Evolutionary conservation across 2,797 vertebrate genomes (phyloP).

Genomic region (Enteromius radiatus): DNA sequence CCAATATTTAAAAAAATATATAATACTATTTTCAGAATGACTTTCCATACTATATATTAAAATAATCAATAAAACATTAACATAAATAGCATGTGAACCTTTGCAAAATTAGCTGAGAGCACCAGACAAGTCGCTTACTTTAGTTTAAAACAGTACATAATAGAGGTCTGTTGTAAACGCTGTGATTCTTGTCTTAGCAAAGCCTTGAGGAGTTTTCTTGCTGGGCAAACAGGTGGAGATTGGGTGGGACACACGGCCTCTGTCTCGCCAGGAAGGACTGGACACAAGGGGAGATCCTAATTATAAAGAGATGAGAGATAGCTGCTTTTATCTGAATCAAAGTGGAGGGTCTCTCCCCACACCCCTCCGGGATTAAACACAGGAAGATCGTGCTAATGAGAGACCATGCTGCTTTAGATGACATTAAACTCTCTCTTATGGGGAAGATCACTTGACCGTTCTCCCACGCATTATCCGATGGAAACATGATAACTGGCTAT

Average conservation of each 20-base stretch:
- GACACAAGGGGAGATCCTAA: conserved; percentile 73
- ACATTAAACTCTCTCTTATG: conserved; percentile 47
- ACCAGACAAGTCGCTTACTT: background rate
- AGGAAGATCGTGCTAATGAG: conserved; percentile 78
- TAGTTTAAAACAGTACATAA: background rate
- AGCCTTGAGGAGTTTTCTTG: background rate
- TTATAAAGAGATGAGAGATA: conserved; percentile 79
- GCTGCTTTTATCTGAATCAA: conserved; percentile 77
- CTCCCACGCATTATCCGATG: conserved; percentile 46
- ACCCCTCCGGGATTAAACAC: conserved; percentile 79
- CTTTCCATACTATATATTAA: background rate
- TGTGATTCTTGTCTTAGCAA: background rate
- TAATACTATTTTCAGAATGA: background rate
- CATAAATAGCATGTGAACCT: background rate
- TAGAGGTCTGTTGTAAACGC: background rate
- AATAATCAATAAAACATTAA: background rate
- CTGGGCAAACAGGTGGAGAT: conserved; percentile 15
- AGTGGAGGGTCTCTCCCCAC: conserved; percentile 70
- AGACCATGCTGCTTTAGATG: conserved; percentile 66
- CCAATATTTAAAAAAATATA: too few species aligned
- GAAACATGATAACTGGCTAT: conserved; percentile 15
- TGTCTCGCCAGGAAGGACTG: conserved; percentile 80
- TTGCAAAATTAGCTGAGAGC: background rate
- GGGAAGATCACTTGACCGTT: conserved; percentile 38
- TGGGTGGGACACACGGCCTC: conserved; percentile 52